These are phyloP conservation scores for Cordilura impudica DNA, from an alignment of 2,888 invertebrate genomes.

Conservation along the genomic window DNA sequence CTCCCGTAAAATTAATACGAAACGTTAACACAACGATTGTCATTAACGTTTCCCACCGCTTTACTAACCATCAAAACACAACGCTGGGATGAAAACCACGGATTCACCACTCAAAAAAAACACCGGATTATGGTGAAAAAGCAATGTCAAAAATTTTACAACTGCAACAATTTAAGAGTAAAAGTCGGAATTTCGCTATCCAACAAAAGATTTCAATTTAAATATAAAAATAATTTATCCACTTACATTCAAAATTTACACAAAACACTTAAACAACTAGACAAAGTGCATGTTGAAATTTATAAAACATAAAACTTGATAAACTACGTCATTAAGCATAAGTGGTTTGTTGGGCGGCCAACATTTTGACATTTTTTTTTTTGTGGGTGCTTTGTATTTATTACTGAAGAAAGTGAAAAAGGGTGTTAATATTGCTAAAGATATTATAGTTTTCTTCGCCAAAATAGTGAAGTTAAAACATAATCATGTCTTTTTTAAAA, in stretches of 20 bases:
- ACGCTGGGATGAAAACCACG: not conserved
- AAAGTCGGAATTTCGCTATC: conserved; percentile 44
- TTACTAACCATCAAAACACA: not conserved
- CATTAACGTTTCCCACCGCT: too few relatives aligned
- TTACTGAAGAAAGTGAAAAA: not conserved
- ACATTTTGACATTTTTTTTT: conserved; percentile 3
- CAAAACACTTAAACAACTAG: too few relatives aligned
- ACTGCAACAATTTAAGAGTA: conserved; percentile 45
- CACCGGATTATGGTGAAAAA: conserved; percentile 32
- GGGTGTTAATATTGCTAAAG: too few relatives aligned
- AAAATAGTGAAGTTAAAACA: not conserved
- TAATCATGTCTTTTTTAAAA: conserved; percentile 65
- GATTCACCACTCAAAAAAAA: conserved; percentile 26
- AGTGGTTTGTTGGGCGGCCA: conserved; percentile 1
- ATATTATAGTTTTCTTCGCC: too few relatives aligned
- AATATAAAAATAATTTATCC: too few relatives aligned
- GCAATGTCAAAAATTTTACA: conserved; percentile 54
- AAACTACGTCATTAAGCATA: conserved; percentile 20
- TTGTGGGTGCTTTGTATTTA: not conserved
- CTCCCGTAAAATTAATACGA: too few relatives aligned
- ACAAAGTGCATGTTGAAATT: not conserved
- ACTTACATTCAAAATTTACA: too few relatives aligned
- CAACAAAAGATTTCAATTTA: conserved; percentile 31
- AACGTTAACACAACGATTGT: too few relatives aligned
- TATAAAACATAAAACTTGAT: not conserved